These are phyloP conservation scores for Pogonocherus hispidulus DNA, from an alignment of 2,888 invertebrate genomes.

Conservation along the genomic window DNA sequence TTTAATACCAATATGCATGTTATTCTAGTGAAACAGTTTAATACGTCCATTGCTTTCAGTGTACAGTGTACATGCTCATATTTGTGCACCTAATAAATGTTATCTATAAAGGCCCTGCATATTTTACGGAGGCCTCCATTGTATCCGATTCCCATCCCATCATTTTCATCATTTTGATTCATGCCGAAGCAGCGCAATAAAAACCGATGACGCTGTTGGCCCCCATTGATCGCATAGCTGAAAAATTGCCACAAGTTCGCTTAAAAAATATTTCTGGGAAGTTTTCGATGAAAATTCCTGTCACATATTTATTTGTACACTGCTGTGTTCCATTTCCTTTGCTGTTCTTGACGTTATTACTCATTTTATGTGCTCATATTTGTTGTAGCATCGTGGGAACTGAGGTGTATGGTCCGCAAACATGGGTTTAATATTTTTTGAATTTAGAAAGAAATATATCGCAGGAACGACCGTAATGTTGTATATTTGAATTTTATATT, in stretches of 20 bases:
- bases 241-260: conserved; percentile 35
- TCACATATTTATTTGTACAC: conserved; percentile 26
- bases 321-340: conserved; percentile 18
- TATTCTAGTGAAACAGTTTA: too few relatives aligned
- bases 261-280: conserved; percentile 27
- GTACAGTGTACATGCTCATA: too few relatives aligned
- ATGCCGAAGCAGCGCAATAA: conserved; percentile 40
- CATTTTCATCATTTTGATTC: conserved; percentile 47
- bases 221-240: conserved; percentile 36
- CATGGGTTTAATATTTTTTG: conserved; percentile 1
- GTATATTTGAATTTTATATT: too few relatives aligned
- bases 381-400: background rate
- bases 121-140: conserved; percentile 12
- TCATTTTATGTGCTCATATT: conserved; percentile 16
- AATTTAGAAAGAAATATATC: background rate
- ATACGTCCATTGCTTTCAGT: too few relatives aligned
- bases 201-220: conserved; percentile 43
- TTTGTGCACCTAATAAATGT: too few relatives aligned
- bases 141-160: conserved; percentile 36
- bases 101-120: too few relatives aligned
- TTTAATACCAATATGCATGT: too few relatives aligned
- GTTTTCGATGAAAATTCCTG: conserved; percentile 30
- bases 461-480: background rate
- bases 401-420: too few relatives aligned
- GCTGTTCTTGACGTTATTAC: conserved; percentile 11